phyloP scores from a whole-genome alignment of 2,113 vertebrate genomes.

The Lepidothrix coronata region DNA sequence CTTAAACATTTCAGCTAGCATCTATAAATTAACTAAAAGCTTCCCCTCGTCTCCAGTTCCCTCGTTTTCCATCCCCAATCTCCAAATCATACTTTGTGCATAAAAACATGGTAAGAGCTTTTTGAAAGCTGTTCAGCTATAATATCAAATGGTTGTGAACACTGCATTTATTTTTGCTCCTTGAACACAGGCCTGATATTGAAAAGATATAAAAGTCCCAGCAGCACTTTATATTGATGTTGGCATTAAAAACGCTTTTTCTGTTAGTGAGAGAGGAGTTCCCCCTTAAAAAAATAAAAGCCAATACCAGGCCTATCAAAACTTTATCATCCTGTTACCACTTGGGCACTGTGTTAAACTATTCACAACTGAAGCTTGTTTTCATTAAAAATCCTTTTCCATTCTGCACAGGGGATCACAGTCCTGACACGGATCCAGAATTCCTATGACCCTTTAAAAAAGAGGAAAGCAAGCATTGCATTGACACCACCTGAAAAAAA shows the following conservation, averaged over 20 bases:
- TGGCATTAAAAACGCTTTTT: slow-evolving; percentile 67
- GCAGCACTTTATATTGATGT: slow-evolving; percentile 65
- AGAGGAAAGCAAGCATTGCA: neutral
- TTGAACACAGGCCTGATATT: slow-evolving; percentile 48
- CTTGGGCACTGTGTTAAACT: slow-evolving; percentile 42
- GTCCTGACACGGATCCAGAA: neutral
- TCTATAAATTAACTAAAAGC: slow-evolving; percentile 37
- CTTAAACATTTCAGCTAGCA: slow-evolving; percentile 18
- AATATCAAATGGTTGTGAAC: slow-evolving; percentile 52
- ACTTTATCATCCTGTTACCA: slow-evolving; percentile 63
- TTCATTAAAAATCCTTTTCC: slow-evolving; percentile 64
- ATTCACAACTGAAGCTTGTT: slow-evolving; percentile 50
- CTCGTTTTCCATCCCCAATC: slow-evolving; percentile 13
- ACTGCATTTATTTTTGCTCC: slow-evolving; percentile 47
- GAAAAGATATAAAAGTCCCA: slow-evolving; percentile 64
- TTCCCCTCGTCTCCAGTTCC: neutral
- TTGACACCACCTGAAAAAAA: neutral
- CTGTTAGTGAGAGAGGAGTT: slow-evolving; percentile 45
- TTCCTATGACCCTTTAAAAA: neutral
- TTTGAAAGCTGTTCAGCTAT: slow-evolving; percentile 39
- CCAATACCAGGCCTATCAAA: slow-evolving; percentile 55
- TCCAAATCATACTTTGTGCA: slow-evolving; percentile 30
- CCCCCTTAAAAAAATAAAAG: slow-evolving; percentile 64
- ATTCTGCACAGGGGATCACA: neutral
- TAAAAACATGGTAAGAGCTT: slow-evolving; percentile 48